phyloP scores from a whole-genome alignment of 2,113 vertebrate genomes.

The Cavia porcellus region DNA sequence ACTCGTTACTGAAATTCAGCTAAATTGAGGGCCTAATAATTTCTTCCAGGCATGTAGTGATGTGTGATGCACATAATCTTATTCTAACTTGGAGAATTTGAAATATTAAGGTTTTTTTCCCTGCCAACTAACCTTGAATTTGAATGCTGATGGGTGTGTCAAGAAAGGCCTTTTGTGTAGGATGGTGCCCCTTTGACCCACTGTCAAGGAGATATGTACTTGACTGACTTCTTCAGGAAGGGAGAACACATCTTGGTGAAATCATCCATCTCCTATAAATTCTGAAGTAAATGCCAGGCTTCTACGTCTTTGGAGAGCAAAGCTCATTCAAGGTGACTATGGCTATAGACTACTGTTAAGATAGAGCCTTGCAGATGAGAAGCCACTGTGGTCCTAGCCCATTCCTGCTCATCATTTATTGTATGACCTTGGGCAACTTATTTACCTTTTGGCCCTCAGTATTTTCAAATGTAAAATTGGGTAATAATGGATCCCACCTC shows the following conservation, averaged over 20 bases:
- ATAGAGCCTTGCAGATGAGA: background rate
- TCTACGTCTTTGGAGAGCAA: background rate
- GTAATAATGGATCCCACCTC: background rate
- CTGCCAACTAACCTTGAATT: background rate
- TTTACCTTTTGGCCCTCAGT: background rate
- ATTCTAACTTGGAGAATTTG: background rate
- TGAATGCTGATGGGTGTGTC: background rate
- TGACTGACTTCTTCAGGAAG: background rate
- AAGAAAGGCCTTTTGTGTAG: background rate
- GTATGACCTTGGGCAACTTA: background rate
- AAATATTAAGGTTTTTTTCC: background rate
- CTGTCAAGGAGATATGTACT: background rate
- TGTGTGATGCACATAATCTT: background rate
- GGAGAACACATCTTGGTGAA: background rate
- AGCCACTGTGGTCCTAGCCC: background rate
- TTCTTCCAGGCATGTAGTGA: background rate
- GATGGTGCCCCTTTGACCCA: background rate
- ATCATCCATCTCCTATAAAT: rapidly evolving
- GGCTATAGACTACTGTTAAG: background rate
- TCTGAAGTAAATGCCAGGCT: background rate
- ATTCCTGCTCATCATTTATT: background rate
- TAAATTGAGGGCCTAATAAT: background rate
- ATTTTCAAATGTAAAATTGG: background rate
- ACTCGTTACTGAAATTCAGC: background rate
- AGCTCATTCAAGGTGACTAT: background rate